Percentiles rank a stretch among this genome's conserved stretches.
Evolutionary conservation across 2,888 invertebrate genomes (phyloP).

Genomic region (Chirona hameri): DNA sequence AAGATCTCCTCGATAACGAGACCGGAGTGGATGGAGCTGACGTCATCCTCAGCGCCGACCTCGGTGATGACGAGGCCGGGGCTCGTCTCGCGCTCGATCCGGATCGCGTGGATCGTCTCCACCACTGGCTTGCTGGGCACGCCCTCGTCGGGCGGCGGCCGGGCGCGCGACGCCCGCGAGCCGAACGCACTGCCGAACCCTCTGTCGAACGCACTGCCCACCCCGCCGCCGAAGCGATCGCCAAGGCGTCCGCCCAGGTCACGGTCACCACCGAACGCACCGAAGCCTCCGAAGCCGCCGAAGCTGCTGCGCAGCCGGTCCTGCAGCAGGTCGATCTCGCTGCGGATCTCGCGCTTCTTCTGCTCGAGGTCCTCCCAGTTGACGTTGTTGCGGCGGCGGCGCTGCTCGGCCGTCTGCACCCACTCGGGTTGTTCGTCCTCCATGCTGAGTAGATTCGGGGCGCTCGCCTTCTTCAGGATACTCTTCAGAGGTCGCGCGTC

Average conservation of each 20-base stretch:
- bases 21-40: neutral
- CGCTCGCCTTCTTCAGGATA: neutral
- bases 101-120: slow-evolving; percentile 49
- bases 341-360: slow-evolving; percentile 38
- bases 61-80: slow-evolving; percentile 10
- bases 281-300: slow-evolving; percentile 32
- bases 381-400: slow-evolving; percentile 2
- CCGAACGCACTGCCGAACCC: slow-evolving; percentile 30
- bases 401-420: neutral
- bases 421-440: slow-evolving; percentile 8
- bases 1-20: slow-evolving; percentile 24
- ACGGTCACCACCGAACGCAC: slow-evolving; percentile 23
- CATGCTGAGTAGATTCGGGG: neutral
- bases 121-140: slow-evolving; percentile 70
- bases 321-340: slow-evolving; percentile 28
- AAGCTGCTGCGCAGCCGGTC: slow-evolving; percentile 10
- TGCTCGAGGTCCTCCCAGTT: slow-evolving; percentile 41
- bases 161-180: slow-evolving; percentile 43
- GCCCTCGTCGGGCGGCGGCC: slow-evolving; percentile 68
- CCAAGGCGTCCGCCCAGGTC: neutral
- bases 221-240: neutral
- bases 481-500: slow-evolving; percentile 1
- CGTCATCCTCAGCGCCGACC: neutral
- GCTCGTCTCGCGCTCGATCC: slow-evolving; percentile 10
- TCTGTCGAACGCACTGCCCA: slow-evolving; percentile 36